Base-by-base conservation (phyloP, 2,888 invertebrate genomes). In the Macrosiphum euphorbiae region DNA sequence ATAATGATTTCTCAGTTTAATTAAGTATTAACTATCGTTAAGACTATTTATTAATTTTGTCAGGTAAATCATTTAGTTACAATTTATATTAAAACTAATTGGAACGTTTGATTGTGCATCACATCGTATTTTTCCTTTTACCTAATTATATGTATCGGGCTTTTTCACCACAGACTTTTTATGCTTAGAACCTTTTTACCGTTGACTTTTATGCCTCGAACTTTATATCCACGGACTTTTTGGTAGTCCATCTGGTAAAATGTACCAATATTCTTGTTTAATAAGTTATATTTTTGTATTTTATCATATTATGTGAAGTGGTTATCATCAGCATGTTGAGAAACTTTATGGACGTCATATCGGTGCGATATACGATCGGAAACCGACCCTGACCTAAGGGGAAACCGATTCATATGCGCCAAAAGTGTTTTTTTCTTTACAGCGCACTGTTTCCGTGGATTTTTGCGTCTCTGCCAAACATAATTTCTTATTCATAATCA, bases 391-490 rank as follows among this genome's bases (percentile, higher is more conserved):
- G 94, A 90, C 94, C 94, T 67, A 61, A 94, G 86, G 52, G 50
- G n/a, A 94, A 94, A 67, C 58, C 61, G 52, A 93, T 85, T 61
- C 85, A 50, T 88, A 44, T 86, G 85, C 94, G 85, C 90, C 85
- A 90, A 89, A 85, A 85, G 47, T 50, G 28, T 61, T 61, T 58
- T 44, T 85, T 78, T 78, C 78, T 90, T 41, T 24, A 44, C 55
- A 52, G 61, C 24, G 20, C 28, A n/a, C 10, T 55, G 41, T 86
- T 90, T 87, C 61, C 52, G 90, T 85, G 13, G 67, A 90, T 50
- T 86, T 86, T 94, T 94, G 94, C 85, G 24, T 90, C 86, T 90
- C 26, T 94, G 94, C 94, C 94, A 94, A 87, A 67, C 44, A 61
- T 67, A 67, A 78, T 88, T 91, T 88, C 55, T 67, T 94, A 86